Evolutionary conservation across 2,113 vertebrate species (phyloP), one percentile per base, ranked within the genome.

Genomic region (Entomyzon cyanotis): DNA sequence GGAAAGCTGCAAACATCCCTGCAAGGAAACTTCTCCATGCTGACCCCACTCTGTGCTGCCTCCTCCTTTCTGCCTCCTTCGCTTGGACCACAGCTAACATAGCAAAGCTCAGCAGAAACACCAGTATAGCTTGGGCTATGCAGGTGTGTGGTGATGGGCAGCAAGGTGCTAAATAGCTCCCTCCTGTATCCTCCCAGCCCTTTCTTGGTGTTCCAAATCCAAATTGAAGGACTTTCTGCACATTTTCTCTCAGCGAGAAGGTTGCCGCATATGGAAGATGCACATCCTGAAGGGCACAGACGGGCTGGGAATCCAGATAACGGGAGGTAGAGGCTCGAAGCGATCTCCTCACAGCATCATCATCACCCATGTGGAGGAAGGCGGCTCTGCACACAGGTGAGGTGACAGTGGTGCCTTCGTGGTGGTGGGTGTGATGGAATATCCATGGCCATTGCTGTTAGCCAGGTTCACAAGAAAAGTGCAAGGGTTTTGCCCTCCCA

Each of bases 241-340:
- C 97, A 1, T 95, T 97, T 95, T 95, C 94, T 97, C 97, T 91
- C 95, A 99, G 99, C 97, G 97, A 94, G 98, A 99, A 95, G 98
- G 98, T 65, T 98, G 98, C 97, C 98, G 97, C 85, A 99, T 99
- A 97, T 99, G 99, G 99, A 99, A 99, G 98, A 99, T 99, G 99
- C 98, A 99, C 91, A 98, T 99, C 97, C 97, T 99, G 97, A 99
- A 99, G 92, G 99, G 99, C 49, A 97, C 97, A 1, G 99, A 99
- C 2, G 99, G 99, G 62, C 98, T 99, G 94, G 99, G 99, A 73
- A 99, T 99, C 96, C 99, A 99, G 97, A 99, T 99, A 91, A 99
- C 99, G 0, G 99, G 99, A 76, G 99, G 99, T 69, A 98, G 99
- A 64, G 99, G 99, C 91, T 99, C 99, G 35, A 99, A 98, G 95